Percentiles rank a stretch among this genome's conserved stretches.
Conservation (phyloP, 2,888 invertebrate genomes). For the Heliconius ethilla region DNA sequence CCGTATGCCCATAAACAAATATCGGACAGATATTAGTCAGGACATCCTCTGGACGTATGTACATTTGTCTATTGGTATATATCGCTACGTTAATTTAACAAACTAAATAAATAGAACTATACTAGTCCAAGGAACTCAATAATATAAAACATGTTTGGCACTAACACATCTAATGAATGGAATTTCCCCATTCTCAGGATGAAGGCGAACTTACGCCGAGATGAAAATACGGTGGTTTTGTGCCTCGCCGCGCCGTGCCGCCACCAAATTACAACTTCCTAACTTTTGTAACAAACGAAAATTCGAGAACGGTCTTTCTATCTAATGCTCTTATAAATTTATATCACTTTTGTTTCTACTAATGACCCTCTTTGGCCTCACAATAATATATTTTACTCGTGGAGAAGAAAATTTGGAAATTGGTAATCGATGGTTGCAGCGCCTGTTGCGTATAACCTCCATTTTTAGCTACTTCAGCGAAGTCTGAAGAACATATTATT, state of each 20-base stretch:
- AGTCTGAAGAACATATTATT: neutral
- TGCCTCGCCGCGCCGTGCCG: constrained; percentile 24
- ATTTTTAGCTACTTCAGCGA: neutral
- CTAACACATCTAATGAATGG: constrained; percentile 14
- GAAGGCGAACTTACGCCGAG: constrained; percentile 23
- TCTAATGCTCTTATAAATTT: constrained; percentile 25
- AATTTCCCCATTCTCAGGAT: constrained; percentile 24
- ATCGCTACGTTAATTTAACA: no score
- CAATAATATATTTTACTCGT: constrained; percentile 7
- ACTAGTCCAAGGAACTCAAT: no score
- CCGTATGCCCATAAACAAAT: no score
- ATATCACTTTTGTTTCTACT: constrained; percentile 2
- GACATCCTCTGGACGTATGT: no score
- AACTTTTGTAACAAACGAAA: constrained; percentile 35
- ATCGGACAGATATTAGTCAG: no score
- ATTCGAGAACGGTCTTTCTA: constrained; percentile 22
- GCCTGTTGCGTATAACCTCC: neutral
- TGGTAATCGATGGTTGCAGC: neutral
- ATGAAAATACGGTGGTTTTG: constrained; percentile 32
- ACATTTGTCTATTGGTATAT: no score
- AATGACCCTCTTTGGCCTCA: neutral
- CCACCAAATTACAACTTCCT: constrained; percentile 39
- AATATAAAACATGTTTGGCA: constrained; percentile 12
- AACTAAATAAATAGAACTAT: no score
- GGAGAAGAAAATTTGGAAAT: neutral